Conservation (phyloP, 2,113 vertebrate genomes). For the Nematolebias whitei region DNA sequence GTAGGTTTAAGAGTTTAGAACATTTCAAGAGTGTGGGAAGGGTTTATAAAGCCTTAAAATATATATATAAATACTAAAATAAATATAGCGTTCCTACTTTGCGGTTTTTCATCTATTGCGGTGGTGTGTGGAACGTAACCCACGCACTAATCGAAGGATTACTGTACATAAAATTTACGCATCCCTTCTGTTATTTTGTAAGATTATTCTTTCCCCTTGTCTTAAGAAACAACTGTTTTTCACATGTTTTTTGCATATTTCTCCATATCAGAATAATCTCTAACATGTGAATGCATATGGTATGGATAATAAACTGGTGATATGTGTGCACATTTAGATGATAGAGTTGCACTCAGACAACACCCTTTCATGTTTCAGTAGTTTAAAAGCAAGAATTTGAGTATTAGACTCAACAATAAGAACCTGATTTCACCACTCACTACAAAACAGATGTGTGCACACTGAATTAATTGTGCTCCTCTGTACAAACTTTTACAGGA, state of each 20-base stretch:
- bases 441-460: slow-evolving; percentile 3
- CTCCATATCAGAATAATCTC: slow-evolving; percentile 46
- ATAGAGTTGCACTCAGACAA: slow-evolving; percentile 31
- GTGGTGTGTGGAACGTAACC: no score
- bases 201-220: slow-evolving; percentile 37
- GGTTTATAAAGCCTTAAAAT: no score
- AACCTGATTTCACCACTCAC: slow-evolving; percentile 13
- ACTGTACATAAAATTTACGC: slow-evolving; percentile 42
- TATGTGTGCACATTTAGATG: slow-evolving; percentile 37
- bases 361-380: slow-evolving; percentile 36
- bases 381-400: slow-evolving; percentile 39
- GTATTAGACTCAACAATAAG: slow-evolving; percentile 16
- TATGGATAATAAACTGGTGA: slow-evolving; percentile 47
- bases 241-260: slow-evolving; percentile 62
- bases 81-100: no score
- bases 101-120: no score
- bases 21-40: no score
- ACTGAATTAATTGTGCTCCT: background rate
- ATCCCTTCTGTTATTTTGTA: slow-evolving; percentile 29
- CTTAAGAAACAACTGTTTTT: slow-evolving; percentile 57
- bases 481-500: background rate
- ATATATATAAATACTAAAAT: no score
- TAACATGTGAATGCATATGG: slow-evolving; percentile 56
- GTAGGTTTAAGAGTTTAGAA: no score
- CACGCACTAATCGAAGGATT: no score